These are phyloP conservation scores for Eulacestoma nigropectus DNA, from an alignment of 2,113 vertebrate species.

Conservation along the genomic window DNA sequence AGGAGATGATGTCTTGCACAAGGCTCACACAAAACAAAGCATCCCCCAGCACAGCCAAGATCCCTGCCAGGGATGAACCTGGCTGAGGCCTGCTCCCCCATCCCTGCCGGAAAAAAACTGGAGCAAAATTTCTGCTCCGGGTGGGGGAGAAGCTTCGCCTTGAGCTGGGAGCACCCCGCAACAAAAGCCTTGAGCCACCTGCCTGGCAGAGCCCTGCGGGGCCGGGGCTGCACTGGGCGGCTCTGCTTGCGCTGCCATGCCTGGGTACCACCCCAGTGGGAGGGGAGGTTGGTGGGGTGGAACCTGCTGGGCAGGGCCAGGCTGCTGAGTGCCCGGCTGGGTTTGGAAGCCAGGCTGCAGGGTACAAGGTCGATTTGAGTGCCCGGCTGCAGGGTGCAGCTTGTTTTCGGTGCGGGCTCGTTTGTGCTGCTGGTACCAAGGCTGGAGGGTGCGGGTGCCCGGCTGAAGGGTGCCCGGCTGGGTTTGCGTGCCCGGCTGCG, in stretches of 20 bases:
- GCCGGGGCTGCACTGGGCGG: rapidly evolving
- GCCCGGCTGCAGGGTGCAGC: too few relatives aligned
- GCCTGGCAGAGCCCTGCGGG: neutral
- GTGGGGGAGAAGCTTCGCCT: neutral
- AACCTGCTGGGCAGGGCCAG: neutral
- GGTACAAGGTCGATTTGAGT: neutral
- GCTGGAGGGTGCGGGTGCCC: neutral
- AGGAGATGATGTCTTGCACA: neutral
- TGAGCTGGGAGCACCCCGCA: rapidly evolving
- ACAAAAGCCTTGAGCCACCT: neutral
- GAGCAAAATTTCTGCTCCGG: neutral
- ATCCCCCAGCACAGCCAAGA: neutral
- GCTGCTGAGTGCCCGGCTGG: neutral
- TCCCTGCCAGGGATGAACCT: rapidly evolving
- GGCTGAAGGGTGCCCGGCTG: neutral
- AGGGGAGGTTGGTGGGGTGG: neutral
- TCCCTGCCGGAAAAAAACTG: neutral
- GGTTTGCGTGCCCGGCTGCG: neutral
- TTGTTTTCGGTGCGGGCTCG: neutral
- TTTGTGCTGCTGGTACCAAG: neutral
- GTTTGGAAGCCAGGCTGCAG: neutral
- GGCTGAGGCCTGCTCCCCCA: neutral
- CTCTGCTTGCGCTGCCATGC: neutral
- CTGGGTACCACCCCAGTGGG: neutral
- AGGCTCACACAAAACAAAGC: neutral